Evolutionary conservation across 1,140 invertebrate genomes (phyloP), one percentile per base, ranked within the genome.

Genomic region (Cydia amplana): DNA sequence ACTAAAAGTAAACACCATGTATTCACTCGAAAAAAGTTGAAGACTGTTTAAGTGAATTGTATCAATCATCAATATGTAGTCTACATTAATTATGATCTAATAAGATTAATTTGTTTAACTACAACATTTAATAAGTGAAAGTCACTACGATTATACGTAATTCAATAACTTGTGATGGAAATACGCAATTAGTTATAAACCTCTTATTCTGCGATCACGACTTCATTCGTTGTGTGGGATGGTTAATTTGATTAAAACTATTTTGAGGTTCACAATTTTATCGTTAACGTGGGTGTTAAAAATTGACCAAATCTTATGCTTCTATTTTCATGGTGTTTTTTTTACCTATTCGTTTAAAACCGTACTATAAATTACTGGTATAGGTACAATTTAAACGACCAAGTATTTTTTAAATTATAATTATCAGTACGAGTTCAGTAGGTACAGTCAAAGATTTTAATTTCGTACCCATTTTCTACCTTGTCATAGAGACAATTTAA

Each of bases 41-140:
- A 40, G 55, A 23, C 36, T 36, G 65, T 70, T 70, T 70, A 43
- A 70, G 65, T 40, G 32, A 36, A 70, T 70, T 40, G 16, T 70
- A 70, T 70, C 65, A 70, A 70, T 70, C 72, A 73, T 46, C 46
- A 73, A 73, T 73, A 73, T 73, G 18, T 73, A 46, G 72, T 49
- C 65, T 32, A 70, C 32, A 70, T 70, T 70, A 70, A 70, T 70
- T 70, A 70, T 36, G 16, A 40, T 70, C 65, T 36, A 70, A 70
- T 70, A 40, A 70, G 32, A n/a, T 70, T 70, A 70, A 70, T 70
- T 40, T 40, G 18, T 70, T 70, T n/a, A 40, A 36, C 32, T 40
- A n/a, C 16, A 36, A 7, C 14, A 40, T 18, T 40, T 43, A 43
- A 40, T 70, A 70, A 70, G 65, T 70, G 65, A 70, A 70, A 70